Evolutionary conservation across 2,113 vertebrate genomes (phyloP).

Genomic region (Phrynocephalus versicolor): DNA sequence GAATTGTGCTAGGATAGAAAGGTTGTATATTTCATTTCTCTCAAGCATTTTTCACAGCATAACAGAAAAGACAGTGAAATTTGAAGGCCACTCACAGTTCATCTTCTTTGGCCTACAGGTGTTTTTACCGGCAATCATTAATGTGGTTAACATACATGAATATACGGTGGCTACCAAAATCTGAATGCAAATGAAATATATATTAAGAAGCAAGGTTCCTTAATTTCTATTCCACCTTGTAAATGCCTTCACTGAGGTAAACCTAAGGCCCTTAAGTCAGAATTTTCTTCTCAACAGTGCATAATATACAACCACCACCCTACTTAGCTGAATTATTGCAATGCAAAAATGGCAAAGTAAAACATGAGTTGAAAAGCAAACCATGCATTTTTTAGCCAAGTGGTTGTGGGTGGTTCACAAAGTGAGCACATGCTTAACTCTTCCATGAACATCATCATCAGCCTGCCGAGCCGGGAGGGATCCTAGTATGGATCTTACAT

Average conservation of each 20-base stretch:
- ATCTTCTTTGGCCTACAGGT: not conserved
- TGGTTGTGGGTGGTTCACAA: not conserved
- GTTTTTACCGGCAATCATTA: not conserved
- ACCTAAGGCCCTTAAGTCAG: not conserved
- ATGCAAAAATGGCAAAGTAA: not conserved
- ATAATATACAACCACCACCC: not conserved
- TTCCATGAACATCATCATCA: not conserved
- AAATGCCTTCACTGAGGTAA: not conserved
- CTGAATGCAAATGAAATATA: not conserved
- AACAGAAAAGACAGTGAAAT: not conserved
- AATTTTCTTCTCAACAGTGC: not conserved
- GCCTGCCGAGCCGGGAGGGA: too few species aligned
- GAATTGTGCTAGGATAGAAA: not conserved
- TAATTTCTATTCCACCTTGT: too few species aligned
- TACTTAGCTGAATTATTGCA: not conserved
- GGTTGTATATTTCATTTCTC: not conserved
- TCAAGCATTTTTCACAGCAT: not conserved
- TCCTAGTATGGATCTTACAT: too few species aligned
- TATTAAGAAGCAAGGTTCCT: not conserved
- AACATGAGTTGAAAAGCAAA: conserved; percentile 31
- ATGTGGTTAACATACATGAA: too few species aligned
- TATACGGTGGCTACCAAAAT: not conserved
- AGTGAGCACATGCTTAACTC: not conserved
- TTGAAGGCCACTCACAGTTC: not conserved
- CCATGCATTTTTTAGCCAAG: conserved; percentile 47